Evolutionary conservation across 2,888 invertebrate genomes (phyloP).

Genomic region (Andrena hattorfiana): DNA sequence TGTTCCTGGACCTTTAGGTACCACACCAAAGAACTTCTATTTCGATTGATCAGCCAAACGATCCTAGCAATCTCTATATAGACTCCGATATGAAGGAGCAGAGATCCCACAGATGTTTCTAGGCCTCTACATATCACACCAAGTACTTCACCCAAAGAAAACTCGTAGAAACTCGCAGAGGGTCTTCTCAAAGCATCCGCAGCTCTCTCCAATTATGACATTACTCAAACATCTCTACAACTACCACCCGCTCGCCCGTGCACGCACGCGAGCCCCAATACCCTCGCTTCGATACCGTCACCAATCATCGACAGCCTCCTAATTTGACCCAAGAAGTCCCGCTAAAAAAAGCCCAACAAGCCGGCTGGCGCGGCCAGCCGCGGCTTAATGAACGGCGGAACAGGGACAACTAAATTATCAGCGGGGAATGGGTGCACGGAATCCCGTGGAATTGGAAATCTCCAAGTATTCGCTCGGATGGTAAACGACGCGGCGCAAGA

Average conservation of each 20-base stretch:
- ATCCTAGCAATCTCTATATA: no score
- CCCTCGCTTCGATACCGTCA: background rate
- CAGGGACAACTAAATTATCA: slow-evolving; percentile 44
- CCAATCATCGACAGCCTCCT: slow-evolving; percentile 14
- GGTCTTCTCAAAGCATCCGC: no score
- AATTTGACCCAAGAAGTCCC: background rate
- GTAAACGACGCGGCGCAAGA: slow-evolving; percentile 16
- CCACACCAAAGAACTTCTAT: no score
- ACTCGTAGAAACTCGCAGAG: no score
- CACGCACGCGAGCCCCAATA: background rate
- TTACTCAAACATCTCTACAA: background rate
- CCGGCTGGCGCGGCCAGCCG: background rate
- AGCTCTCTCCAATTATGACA: background rate
- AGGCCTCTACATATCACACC: no score
- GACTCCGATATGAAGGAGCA: no score
- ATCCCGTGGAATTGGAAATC: slow-evolving; percentile 52
- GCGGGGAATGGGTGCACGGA: slow-evolving; percentile 16
- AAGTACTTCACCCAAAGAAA: no score
- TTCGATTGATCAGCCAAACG: no score
- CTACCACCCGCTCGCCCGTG: background rate
- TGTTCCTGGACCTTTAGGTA: no score
- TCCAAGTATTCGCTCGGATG: slow-evolving; percentile 10
- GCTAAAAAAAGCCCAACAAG: background rate
- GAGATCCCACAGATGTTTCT: no score
- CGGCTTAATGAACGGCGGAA: slow-evolving; percentile 24